A percentile compares a stretch with the other conserved stretches of the same genome.
Evolutionary conservation across 2,113 vertebrate genomes (phyloP).

Genomic region (Siniperca knerii): DNA sequence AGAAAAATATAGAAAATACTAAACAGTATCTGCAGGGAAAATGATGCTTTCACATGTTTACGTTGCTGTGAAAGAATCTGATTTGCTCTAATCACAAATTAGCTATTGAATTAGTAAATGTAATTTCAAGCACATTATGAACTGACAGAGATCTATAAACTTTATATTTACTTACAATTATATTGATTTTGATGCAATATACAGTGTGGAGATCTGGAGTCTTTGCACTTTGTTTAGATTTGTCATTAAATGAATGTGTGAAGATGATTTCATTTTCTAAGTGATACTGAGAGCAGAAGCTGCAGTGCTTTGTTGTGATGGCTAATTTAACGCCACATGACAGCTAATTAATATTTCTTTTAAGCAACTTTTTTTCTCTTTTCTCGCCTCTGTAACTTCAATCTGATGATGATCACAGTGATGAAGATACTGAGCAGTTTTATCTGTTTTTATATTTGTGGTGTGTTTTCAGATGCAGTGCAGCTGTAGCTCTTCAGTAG

Average conservation of each 20-base stretch:
- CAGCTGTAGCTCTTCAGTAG: slow-evolving; percentile 72
- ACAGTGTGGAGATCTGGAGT: background rate
- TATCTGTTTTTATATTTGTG: slow-evolving; percentile 18
- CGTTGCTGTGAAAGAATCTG: background rate
- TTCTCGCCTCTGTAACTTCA: background rate
- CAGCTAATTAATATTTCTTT: slow-evolving; percentile 39
- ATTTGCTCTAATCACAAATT: slow-evolving; percentile 4
- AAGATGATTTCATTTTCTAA: background rate
- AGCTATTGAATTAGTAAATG: slow-evolving; percentile 7
- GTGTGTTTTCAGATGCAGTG: slow-evolving; percentile 82
- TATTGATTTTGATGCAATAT: background rate
- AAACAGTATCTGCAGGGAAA: slow-evolving; percentile 28
- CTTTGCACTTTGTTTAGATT: background rate
- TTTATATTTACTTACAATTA: background rate
- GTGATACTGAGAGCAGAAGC: slow-evolving; percentile 12
- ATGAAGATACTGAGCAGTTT: slow-evolving; percentile 21
- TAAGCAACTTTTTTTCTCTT: background rate
- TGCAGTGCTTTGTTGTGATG: slow-evolving; percentile 32
- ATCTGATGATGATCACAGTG: background rate
- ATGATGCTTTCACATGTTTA: background rate
- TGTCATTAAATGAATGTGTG: slow-evolving; percentile 16
- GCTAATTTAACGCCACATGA: slow-evolving; percentile 35
- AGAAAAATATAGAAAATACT: slow-evolving; percentile 9
- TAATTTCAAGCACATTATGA: slow-evolving; percentile 26
- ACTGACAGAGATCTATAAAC: background rate